Percentiles rank a stretch among this genome's conserved stretches.
Conservation (phyloP, 1,140 invertebrate species). For the Episyrphus balteatus region DNA sequence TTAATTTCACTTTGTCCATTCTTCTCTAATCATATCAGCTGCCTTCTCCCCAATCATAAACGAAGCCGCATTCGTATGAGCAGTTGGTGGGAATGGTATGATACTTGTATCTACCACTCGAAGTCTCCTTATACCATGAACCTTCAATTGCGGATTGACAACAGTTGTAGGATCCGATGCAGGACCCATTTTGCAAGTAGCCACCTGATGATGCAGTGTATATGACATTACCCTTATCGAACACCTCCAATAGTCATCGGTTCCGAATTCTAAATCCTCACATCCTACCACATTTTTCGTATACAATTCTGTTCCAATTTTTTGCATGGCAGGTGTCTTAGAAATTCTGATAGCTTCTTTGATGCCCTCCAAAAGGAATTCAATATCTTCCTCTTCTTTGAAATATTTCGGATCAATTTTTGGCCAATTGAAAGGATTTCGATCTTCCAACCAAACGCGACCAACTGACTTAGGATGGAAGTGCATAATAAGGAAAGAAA, state of each 20-base stretch:
- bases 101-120: constrained; percentile 62
- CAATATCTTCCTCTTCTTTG: constrained; percentile 48
- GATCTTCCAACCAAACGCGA: constrained; percentile 49
- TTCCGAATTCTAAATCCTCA: constrained; percentile 39
- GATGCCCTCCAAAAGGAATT: constrained; percentile 54
- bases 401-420: constrained; percentile 67
- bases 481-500: constrained; percentile 56
- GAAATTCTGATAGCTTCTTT: constrained; percentile 49
- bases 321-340: constrained; percentile 48
- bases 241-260: constrained; percentile 60
- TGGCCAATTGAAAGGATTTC: constrained; percentile 62
- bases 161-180: constrained; percentile 51
- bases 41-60: constrained; percentile 80
- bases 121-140: constrained; percentile 53
- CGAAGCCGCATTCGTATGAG: constrained; percentile 58
- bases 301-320: constrained; percentile 45
- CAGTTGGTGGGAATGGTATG: constrained; percentile 54
- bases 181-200: constrained; percentile 65
- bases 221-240: constrained; percentile 46
- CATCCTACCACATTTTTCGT: constrained; percentile 49
- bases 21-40: constrained; percentile 60
- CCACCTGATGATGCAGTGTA: constrained; percentile 55
- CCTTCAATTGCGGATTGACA: constrained; percentile 56
- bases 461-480: constrained; percentile 65
- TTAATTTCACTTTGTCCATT: constrained; percentile 31